A percentile compares a stretch with the other conserved stretches of the same genome.
Evolutionary conservation across 2,888 invertebrate species (phyloP).

Genomic region (Alloplasta piceator): DNA sequence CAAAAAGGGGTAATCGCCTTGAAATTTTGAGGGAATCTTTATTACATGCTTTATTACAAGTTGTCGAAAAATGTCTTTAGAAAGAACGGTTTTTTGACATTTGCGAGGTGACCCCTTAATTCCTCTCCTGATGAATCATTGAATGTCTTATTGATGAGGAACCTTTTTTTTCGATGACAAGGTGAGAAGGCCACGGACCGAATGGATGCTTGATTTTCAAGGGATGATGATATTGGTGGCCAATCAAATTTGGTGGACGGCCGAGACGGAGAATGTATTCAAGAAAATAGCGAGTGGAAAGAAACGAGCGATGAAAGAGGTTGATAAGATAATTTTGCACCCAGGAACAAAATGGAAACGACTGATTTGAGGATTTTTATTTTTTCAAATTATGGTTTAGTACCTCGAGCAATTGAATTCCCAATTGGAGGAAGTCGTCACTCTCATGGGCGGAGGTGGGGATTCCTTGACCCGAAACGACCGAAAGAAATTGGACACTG

Average conservation of each 20-base stretch:
- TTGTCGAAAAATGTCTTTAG: constrained; percentile 34
- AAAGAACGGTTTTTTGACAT: neutral
- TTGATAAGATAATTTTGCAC: constrained; percentile 50
- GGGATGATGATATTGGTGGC: constrained; percentile 94
- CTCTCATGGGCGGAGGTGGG: constrained; percentile 78
- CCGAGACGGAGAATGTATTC: constrained; percentile 96
- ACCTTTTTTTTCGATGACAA: constrained; percentile 58
- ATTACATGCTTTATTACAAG: no score
- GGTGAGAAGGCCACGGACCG: constrained; percentile 85
- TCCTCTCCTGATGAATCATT: no score
- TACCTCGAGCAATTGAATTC: constrained; percentile 91
- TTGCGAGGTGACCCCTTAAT: constrained; percentile 7
- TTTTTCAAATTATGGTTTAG: constrained; percentile 62
- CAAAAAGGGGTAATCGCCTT: no score
- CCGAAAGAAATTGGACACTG: constrained; percentile 93
- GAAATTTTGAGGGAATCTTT: no score
- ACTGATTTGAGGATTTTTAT: neutral
- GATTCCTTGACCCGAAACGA: constrained; percentile 89
- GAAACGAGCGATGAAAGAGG: constrained; percentile 95
- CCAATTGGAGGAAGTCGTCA: constrained; percentile 93
- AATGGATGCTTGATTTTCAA: constrained; percentile 95
- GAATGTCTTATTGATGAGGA: no score
- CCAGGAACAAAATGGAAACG: no score
- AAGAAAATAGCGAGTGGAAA: constrained; percentile 88
- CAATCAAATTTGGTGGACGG: constrained; percentile 98